phyloP scores from a whole-genome alignment of 2,888 invertebrate species.

The Parasteatoda lunata region DNA sequence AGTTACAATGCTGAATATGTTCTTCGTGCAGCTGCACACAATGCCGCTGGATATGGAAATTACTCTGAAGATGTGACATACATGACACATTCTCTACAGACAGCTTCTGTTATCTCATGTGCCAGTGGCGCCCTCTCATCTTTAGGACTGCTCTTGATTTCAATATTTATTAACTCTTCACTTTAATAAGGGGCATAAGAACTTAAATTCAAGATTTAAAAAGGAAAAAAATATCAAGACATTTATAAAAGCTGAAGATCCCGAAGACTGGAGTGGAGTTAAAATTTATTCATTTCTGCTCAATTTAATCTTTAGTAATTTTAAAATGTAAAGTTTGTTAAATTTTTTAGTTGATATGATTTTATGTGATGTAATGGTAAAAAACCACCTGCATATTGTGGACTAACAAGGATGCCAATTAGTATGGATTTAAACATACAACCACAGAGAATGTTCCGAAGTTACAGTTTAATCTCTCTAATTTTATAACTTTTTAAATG shows the following conservation, averaged over 20 bases:
- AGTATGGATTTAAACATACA: too few species aligned
- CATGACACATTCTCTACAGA: slow-evolving; percentile 36
- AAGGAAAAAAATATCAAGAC: not conserved
- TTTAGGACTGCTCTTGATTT: slow-evolving; percentile 25
- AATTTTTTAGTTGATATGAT: too few species aligned
- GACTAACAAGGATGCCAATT: too few species aligned
- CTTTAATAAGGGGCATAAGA: slow-evolving; percentile 22
- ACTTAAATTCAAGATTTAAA: slow-evolving; percentile 15
- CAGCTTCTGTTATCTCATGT: slow-evolving; percentile 39
- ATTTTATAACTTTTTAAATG: too few species aligned
- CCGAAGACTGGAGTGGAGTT: slow-evolving; percentile 15
- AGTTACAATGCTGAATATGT: slow-evolving; percentile 59
- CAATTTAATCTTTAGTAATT: not conserved
- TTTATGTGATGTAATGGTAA: too few species aligned
- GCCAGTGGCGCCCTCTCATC: slow-evolving; percentile 22
- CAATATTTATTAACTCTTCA: slow-evolving; percentile 20
- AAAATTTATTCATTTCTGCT: not conserved
- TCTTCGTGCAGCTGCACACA: slow-evolving; percentile 51
- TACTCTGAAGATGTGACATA: slow-evolving; percentile 40
- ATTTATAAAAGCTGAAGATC: slow-evolving; percentile 11
- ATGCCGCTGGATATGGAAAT: slow-evolving; percentile 60
- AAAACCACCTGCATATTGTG: too few species aligned
- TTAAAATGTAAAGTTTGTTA: too few species aligned
- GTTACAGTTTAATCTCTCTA: too few species aligned
- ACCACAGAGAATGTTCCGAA: too few species aligned